A percentile compares a stretch with the other conserved stretches of the same genome.
These are phyloP conservation scores for Perizoma affinitatum DNA, from an alignment of 2,888 invertebrate species.

Conservation along the genomic window DNA sequence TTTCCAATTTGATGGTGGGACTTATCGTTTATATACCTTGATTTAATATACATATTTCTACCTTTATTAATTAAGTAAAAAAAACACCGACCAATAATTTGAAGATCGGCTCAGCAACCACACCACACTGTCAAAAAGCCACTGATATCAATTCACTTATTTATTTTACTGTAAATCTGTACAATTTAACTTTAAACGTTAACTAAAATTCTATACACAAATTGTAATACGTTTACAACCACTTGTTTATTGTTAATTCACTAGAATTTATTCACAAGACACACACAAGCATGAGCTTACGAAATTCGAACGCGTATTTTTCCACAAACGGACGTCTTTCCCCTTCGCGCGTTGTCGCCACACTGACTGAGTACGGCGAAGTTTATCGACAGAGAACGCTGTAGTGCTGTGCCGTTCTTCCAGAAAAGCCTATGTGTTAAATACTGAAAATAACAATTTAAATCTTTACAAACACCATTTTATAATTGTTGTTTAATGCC, in stretches of 20 bases:
- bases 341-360: constrained; percentile 42
- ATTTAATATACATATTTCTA: too few species aligned
- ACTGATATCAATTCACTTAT: constrained; percentile 2
- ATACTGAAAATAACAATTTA: constrained; percentile 56
- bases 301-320: constrained; percentile 37
- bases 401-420: constrained; percentile 40
- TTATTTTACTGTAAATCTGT: not conserved
- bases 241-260: constrained; percentile 38
- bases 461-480: constrained; percentile 57
- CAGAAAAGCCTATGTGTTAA: constrained; percentile 44
- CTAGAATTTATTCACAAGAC: constrained; percentile 30
- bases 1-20: too few species aligned
- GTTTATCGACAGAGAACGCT: constrained; percentile 41
- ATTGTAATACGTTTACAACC: constrained; percentile 48
- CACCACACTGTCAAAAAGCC: constrained; percentile 2
- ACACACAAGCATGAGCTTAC: constrained; percentile 47
- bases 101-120: not conserved
- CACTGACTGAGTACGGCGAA: constrained; percentile 50
- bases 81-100: constrained; percentile 7
- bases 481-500: constrained; percentile 13
- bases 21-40: too few species aligned
- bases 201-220: constrained; percentile 7
- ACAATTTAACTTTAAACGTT: not conserved
- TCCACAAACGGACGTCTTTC: constrained; percentile 37
- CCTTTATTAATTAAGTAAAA: not conserved